Evolutionary conservation across 2,113 vertebrate genomes (phyloP), one percentile per base, ranked within the genome.

Genomic region (Macaca nemestrina): DNA sequence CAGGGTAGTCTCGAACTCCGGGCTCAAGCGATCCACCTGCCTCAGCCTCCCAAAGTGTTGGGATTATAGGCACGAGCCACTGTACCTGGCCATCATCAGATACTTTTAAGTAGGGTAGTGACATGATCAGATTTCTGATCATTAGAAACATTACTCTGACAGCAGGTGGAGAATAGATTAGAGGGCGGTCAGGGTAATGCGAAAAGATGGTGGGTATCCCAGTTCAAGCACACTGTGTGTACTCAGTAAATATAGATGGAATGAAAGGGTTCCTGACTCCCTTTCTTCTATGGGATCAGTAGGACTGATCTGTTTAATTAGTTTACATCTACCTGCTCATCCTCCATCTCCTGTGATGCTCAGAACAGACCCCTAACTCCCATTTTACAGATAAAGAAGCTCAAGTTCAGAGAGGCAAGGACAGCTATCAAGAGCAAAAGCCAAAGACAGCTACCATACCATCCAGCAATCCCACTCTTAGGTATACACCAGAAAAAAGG

Each of bases 131-230:
- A 91, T 81, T 95, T 95, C 64, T 90, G 52, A 92, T 48, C 61
- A 64, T 87, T 73, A 90, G 68, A 84, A 95, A 91, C 52, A 55
- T 81, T 94, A 82, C 32, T 91, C 61, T 68, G 55, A 96, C 43
- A 88, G 67, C 8, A 61, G 11, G 8, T 95, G 35, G 6, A 78
- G n/a, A 81, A 76, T 32, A 73, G 64, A 94, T 83, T 73, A 10
- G 88, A 50, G 20, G 16, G 5, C 43, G 16, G 20, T 18, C 52
- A 79, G 50, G 20, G 11, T 75, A 52, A 59, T 57, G 48, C 92
- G 32, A 90, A 93, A 94, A 73, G n/a, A 30, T 10, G 27, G 35
- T 45, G 45, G 27, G 22, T 43, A 32, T 32, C 55, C 13, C 13
- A 55, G 83, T 92, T 25, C 25, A 92, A 67, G 35, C 16, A 85